Evolutionary conservation across 1,140 invertebrate species (phyloP), one percentile per base, ranked within the genome.

Genomic region (Aphis gossypii): DNA sequence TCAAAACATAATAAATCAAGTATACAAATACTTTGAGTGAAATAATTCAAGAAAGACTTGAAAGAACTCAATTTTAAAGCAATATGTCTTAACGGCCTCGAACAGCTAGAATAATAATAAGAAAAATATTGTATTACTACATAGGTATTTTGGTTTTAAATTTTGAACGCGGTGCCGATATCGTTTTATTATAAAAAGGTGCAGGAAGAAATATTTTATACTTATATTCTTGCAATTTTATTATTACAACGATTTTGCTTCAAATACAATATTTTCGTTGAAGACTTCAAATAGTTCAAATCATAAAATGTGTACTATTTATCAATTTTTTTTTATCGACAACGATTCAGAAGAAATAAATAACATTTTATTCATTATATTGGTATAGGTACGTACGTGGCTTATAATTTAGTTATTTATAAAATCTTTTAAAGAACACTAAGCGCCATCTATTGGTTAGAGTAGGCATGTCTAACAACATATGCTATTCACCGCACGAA

Each of bases 401-500:
- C 14, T 68, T 68, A 21, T 18, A 68, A n/a, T 68, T 14, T 60
- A 30, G 5, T 76, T 35, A n/a, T 0, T 76, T 18, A 20, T n/a
- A 76, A 14, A 76, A 18, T n/a, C 38, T n/a, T 76, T 76, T 76
- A 76, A 76, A 76, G 30, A 76, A 76, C 60, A 76, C 14, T 14
- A 76, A 20, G 87, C 87, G 87, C 46, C 35, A 88, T 88, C 87
- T 88, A 35, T 88, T 51, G 87, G 87, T 51, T 54, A 35, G 0
- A 20, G 1, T 76, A 18, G 11, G 14, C 18, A 4, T 76, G 30
- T 76, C 14, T 18, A 18, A 30, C 48, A 6, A 18, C 1, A 9
- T n/a, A 46, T 86, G 25, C 25, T 86, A 86, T 46, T 86, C 44
- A 46, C 44, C 84, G 44, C 23, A 88, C 48, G 8, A 5, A 18